Conservation (phyloP, 2,797 vertebrate genomes). For the Scleropages formosus region DNA sequence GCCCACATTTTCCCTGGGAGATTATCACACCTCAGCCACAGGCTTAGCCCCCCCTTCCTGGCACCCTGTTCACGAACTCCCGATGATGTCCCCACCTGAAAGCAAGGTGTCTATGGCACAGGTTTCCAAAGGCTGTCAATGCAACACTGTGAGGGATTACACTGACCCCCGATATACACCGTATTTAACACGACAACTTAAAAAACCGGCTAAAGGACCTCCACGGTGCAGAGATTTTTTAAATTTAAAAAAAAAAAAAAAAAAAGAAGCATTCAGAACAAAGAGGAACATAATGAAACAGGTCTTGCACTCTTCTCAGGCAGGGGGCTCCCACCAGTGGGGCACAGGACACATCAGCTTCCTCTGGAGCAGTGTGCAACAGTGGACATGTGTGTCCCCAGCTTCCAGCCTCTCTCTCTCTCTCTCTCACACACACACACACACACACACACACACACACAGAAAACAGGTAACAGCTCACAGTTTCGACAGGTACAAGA, state of each 20-base stretch:
- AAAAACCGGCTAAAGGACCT: constrained; percentile 16
- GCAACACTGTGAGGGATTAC: constrained; percentile 35
- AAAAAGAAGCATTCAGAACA: background rate
- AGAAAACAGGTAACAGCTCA: background rate
- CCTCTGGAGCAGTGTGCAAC: too few relatives aligned
- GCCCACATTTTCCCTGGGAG: constrained; percentile 17
- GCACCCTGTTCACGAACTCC: constrained; percentile 10
- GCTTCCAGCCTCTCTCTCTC: background rate
- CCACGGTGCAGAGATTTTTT: constrained; percentile 21
- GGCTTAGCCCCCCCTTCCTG: constrained; percentile 18
- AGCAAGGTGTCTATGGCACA: constrained; percentile 29
- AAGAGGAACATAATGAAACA: too few relatives aligned
- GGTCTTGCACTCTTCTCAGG: too few relatives aligned
- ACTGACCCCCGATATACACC: constrained; percentile 54
- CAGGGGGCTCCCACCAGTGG: background rate
- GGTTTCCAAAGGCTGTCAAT: constrained; percentile 30
- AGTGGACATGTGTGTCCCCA: background rate
- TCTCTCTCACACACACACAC: too few relatives aligned
- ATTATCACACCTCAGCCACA: constrained; percentile 25
- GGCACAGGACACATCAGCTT: too few relatives aligned
- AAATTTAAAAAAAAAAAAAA: background rate
- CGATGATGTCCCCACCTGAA: background rate
- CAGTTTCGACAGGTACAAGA: constrained; percentile 15
- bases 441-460: too few relatives aligned
- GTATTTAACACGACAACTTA: constrained; percentile 48